Base-by-base conservation (phyloP, 2,888 invertebrate species). In the Microctonus brassicae region DNA sequence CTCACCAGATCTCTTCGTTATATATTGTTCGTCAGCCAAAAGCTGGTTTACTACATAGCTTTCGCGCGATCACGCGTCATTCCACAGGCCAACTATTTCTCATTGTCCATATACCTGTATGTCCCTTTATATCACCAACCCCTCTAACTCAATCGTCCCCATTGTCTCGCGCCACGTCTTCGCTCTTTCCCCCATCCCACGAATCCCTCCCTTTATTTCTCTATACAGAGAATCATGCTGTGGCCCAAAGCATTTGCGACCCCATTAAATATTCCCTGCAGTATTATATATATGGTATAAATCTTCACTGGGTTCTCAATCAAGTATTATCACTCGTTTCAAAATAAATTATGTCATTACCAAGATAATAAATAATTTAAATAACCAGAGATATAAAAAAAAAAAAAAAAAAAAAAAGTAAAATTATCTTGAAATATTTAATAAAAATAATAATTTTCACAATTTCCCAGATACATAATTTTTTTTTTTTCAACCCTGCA, bases 1-100 rank as follows among this genome's bases (percentile, higher is more conserved):
- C 75, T 66, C 69, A 73, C 68, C 68, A 73, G 67, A 76, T 73
- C 75, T 70, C 72, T 73, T 73, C 74, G 69, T 75, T n/a, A n/a
- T 72, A 74, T 72, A 74, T 70, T 65, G 73, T 73, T 65, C 69
- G 73, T 74, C 71, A 65, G 55, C 36, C 71, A 42, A 52, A 53
- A 61, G 61, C 68, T 61, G 22, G 26, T 60, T 29, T 26, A 34
- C 60, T 20, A 47, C 17, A 47, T n/a, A 47, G n/a, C 17, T n/a
- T 17, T 47, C 17, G 47, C 47, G 17, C 47, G 47, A 47, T 17
- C 47, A 17, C 5, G 22, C 57, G 26, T 57, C 55, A 52, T 34
- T 24, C 52, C n/a, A 17, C 52, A 55, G 34, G 55, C 65, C 9
- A 55, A 65, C 36, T 36, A 17, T 20, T 5, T 34, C 52, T 53